Evolutionary conservation across 2,888 invertebrate species (phyloP), one percentile per base, ranked within the genome.

Genomic region (Drosophila mayaguana): DNA sequence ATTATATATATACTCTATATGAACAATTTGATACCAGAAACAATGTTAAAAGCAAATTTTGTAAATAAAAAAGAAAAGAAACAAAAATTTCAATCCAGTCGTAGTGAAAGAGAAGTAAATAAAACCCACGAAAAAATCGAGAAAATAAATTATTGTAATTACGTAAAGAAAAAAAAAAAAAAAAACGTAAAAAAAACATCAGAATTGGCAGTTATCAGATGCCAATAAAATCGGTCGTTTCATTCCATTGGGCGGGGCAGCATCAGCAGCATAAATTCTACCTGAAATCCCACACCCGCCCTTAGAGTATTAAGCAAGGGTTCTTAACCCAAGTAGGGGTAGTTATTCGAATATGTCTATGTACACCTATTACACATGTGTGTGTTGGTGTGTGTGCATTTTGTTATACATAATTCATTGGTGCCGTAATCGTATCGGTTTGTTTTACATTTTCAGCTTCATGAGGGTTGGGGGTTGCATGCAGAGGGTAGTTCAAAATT

Each of bases 111-210:
- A 51, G 45, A 62, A 66, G 51, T 28, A 48, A 53, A 48, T 50
- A 28, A 75, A 56, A 81, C 62, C 62, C 81, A 72, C 67, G 64
- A 48, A n/a, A 50, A 36, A 38, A 40, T n/a, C n/a, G 55, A 72
- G 57, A 63, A 83, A 87, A 78, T 71, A 83, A 86, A 86, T 63
- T 65, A 77, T 82, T 88, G 81, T 88, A 88, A 83, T 88, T 88
- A 86, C 80, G 51, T 78, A 65, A 64, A 63, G 46, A 38, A 11
- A 38, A 22, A n/a, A 54, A 16, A 38, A 11, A 38, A 22, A n/a
- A 54, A 16, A 16, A 16, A 16, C 36, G 36, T 38, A 38, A 38
- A 38, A 36, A 36, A 22, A 48, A 62, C 51, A 54, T 46, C 38
- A 50, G 22, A 50, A 80, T 88, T 88, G 88, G 77, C 86, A 72